phyloP scores from a whole-genome alignment of 2,888 invertebrate species.

The Cephus pygmeus region DNA sequence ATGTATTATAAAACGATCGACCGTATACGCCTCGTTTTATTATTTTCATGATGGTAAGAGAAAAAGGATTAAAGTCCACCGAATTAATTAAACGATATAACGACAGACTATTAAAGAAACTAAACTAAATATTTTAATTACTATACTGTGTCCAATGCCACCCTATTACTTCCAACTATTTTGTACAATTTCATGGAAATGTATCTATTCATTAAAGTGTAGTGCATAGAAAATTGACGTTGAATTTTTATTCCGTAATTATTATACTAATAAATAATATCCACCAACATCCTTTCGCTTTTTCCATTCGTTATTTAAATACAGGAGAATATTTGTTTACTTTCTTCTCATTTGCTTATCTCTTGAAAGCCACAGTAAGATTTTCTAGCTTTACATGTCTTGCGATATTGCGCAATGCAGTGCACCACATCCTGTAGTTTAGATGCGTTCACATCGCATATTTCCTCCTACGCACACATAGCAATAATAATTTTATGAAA shows the following conservation, averaged over 20 bases:
- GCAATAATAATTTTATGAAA: background rate
- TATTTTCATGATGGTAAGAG: background rate
- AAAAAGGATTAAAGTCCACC: background rate
- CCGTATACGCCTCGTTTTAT: conserved; percentile 1
- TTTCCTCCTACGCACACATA: background rate
- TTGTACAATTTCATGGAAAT: background rate
- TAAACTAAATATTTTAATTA: background rate
- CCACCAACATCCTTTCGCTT: background rate
- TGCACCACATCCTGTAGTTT: background rate
- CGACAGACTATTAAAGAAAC: background rate
- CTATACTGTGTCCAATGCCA: background rate
- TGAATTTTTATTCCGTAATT: background rate
- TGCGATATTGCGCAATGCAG: background rate
- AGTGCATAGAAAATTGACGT: background rate
- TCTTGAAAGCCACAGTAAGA: background rate
- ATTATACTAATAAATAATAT: background rate
- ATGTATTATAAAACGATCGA: conserved; percentile 44
- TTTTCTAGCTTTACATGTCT: too few species aligned
- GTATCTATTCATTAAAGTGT: background rate
- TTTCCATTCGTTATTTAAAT: background rate
- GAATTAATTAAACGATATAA: background rate
- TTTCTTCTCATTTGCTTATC: background rate
- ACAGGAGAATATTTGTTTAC: background rate
- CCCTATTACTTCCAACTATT: background rate
- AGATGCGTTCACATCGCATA: background rate